These are phyloP conservation scores for Rhodinocichla rosea DNA, from an alignment of 2,113 vertebrate genomes.

Conservation along the genomic window DNA sequence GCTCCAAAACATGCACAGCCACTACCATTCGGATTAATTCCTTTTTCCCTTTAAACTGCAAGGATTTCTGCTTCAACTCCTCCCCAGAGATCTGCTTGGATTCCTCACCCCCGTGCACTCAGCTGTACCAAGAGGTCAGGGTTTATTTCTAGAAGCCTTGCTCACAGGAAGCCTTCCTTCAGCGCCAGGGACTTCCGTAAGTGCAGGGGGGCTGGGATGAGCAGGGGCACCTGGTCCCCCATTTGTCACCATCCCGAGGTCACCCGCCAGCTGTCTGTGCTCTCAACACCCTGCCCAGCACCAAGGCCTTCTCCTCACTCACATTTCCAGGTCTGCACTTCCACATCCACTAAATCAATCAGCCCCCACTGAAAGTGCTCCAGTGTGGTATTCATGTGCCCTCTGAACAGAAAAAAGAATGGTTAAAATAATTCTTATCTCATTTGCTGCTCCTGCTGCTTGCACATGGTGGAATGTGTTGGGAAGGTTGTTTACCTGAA, in stretches of 20 bases:
- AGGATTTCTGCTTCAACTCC: neutral
- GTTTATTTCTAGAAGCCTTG: conserved; percentile 50
- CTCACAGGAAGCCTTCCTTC: conserved; percentile 79
- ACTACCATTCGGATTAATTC: neutral
- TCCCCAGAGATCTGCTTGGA: neutral
- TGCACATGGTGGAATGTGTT: neutral
- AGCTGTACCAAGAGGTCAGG: conserved; percentile 36
- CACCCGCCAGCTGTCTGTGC: conserved; percentile 83
- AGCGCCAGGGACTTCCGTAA: conserved; percentile 58
- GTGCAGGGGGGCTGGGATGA: conserved; percentile 37
- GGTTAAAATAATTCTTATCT: neutral
- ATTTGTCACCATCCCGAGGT: conserved; percentile 84
- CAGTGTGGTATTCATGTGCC: neutral
- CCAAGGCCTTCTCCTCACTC: conserved; percentile 72
- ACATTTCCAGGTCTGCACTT: conserved; percentile 70
- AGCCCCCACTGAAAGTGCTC: neutral
- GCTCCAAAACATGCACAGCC: neutral
- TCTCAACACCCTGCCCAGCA: conserved; percentile 76
- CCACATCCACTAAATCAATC: conserved; percentile 69
- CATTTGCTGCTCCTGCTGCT: neutral
- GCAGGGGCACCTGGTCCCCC: conserved; percentile 78
- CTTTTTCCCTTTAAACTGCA: neutral
- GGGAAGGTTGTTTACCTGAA: neutral
- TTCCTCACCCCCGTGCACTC: neutral
- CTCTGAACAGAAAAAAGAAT: neutral